These are phyloP conservation scores for Dipodomys stephensi DNA, from an alignment of 2,113 vertebrate genomes.

Conservation along the genomic window DNA sequence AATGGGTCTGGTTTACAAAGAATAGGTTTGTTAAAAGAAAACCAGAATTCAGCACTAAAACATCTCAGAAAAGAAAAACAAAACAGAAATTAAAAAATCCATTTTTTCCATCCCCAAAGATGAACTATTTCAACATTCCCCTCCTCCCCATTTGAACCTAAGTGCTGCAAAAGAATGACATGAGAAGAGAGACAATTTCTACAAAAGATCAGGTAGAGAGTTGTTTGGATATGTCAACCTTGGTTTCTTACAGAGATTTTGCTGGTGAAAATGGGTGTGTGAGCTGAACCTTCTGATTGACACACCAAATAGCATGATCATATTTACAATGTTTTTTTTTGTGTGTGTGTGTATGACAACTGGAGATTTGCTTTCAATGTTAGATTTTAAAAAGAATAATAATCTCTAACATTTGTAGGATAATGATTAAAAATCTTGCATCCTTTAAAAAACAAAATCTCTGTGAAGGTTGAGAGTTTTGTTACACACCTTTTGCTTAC, in stretches of 20 bases:
- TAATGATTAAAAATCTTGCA: not conserved
- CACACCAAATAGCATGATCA: slow-evolving; percentile 1
- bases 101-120: not conserved
- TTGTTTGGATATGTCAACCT: slow-evolving; percentile 49
- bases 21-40: slow-evolving; percentile 59
- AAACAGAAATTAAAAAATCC: not conserved
- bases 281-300: not conserved
- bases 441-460: slow-evolving; percentile 31
- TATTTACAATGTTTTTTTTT: not conserved
- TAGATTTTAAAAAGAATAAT: not conserved
- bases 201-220: slow-evolving; percentile 28
- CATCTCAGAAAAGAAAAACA: slow-evolving; percentile 28
- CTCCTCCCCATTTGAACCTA: slow-evolving; percentile 52
- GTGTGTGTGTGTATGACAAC: not conserved
- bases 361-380: slow-evolving; percentile 4
- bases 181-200: slow-evolving; percentile 21
- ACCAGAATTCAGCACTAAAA: slow-evolving; percentile 47
- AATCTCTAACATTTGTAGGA: slow-evolving; percentile 15
- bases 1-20: slow-evolving; percentile 41
- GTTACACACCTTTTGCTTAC: slow-evolving; percentile 8
- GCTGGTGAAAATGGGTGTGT: not conserved
- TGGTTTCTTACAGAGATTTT: slow-evolving; percentile 47
- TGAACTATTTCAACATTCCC: not conserved
- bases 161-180: not conserved
- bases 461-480: slow-evolving; percentile 31